Base-by-base conservation (phyloP, 1,140 invertebrate species). In the Psilanteris sp. region DNA sequence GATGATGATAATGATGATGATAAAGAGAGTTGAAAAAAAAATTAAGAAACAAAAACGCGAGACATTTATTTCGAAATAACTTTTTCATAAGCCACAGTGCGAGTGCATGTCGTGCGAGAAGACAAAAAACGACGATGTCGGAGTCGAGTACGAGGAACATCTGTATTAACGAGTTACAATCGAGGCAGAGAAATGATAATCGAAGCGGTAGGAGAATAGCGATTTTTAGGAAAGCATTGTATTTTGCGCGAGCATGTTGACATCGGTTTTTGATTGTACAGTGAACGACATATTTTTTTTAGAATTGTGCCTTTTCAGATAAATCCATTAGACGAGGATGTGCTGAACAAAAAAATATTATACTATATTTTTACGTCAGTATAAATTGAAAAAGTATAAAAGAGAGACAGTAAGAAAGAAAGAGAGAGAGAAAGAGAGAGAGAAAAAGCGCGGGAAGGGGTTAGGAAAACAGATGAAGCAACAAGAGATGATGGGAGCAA, bases 231-330 rank as follows among this genome's bases (percentile, higher is more conserved):
- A 29, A 27, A 41, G 18, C 62, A 77, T 85, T 85, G 77, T 83
- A 83, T n/a, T 83, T 84, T 81, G 81, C 78, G 76, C 83, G 81
- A 81, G 79, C 79, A 75, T 81, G 82, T 85, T 79, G 59, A 80
- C 78, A 84, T 83, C 78, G 76, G 79, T 87, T 87, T n/a, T 85
- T 81, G 78, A 85, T 85, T 87, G 82, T 87, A 87, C 83, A 85
- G 83, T 78, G 55, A 81, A 83, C 78, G 26, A 77, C 78, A 79
- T 81, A 81, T 83, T 86, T 85, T 85, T 81, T 86, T 87, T 85
- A 85, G 82, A 85, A 85, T 87, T 78, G 85, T 87, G 85, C 84
- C 85, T 87, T 87, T 86, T 85, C 84, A 84, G 75, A 83, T 75
- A 64, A 78, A 82, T 84, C 80, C 78, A 76, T 79, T 82, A 81